Conservation (phyloP, 53 echinoderm and acorn worm genomes). For the Mesocentrotus franciscanus region DNA sequence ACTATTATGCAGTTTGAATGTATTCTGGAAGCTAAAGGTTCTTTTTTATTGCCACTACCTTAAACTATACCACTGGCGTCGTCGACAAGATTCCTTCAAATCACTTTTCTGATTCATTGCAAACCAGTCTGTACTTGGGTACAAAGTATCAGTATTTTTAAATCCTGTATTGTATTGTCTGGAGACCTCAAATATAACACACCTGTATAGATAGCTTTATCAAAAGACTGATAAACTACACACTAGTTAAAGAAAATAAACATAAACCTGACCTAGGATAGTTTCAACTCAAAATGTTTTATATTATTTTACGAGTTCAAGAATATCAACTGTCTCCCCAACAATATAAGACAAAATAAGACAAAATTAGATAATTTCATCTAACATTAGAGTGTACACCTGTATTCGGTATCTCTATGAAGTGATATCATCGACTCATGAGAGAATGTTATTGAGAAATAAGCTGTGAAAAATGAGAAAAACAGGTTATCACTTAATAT, state of each 20-base stretch:
- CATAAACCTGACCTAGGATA: background rate
- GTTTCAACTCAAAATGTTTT: background rate
- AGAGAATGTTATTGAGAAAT: background rate
- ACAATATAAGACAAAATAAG: too few species aligned
- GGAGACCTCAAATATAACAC: background rate
- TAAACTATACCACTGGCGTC: too few species aligned
- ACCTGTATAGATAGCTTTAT: background rate
- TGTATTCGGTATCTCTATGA: background rate
- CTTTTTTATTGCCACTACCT: too few species aligned
- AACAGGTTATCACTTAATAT: slow-evolving; percentile 35
- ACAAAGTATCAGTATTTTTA: background rate
- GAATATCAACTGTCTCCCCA: background rate
- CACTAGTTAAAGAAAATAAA: background rate
- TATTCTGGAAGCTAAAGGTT: too few species aligned
- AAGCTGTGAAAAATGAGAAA: slow-evolving; percentile 36
- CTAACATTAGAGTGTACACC: background rate
- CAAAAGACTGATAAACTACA: background rate
- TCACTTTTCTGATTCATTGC: too few species aligned
- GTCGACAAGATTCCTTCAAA: too few species aligned
- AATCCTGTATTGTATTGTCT: background rate
- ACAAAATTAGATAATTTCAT: slow-evolving; percentile 41
- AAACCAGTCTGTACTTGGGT: background rate
- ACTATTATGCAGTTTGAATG: too few species aligned
- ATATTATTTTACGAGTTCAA: background rate
- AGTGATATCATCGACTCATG: background rate